These are phyloP conservation scores for Sparidentex hasta DNA, from an alignment of 2,797 vertebrate genomes.

Conservation along the genomic window DNA sequence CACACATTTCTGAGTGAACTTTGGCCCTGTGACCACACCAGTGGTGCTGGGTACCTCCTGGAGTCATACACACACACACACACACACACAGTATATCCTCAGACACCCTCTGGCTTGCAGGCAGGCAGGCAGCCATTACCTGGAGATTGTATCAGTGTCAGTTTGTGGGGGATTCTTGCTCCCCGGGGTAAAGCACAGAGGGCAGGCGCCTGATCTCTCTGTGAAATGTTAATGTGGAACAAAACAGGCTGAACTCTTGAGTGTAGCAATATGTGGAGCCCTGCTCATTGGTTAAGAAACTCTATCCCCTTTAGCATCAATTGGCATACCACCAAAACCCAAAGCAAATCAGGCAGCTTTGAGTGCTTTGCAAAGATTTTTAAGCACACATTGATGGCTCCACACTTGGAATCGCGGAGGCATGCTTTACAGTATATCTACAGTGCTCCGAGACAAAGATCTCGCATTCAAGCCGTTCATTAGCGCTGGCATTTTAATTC, in stretches of 20 bases:
- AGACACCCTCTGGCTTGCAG: slow-evolving; percentile 74
- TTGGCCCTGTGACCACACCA: slow-evolving; percentile 83
- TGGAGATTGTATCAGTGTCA: slow-evolving; percentile 86
- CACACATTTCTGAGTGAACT: slow-evolving; percentile 87
- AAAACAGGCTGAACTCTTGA: slow-evolving; percentile 73
- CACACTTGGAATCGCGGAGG: slow-evolving; percentile 57
- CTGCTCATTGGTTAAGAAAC: slow-evolving; percentile 64
- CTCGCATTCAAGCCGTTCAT: slow-evolving; percentile 68
- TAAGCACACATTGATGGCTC: slow-evolving; percentile 52
- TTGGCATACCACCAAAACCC: slow-evolving; percentile 59
- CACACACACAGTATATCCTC: slow-evolving; percentile 57
- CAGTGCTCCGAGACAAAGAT: slow-evolving; percentile 63
- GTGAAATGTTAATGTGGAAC: slow-evolving; percentile 83
- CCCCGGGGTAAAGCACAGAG: slow-evolving; percentile 77
- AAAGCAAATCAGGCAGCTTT: slow-evolving; percentile 66
- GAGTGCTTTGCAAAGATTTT: slow-evolving; percentile 64
- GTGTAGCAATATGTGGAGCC: slow-evolving; percentile 68
- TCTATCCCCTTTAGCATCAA: slow-evolving; percentile 66
- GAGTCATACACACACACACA: slow-evolving; percentile 46
- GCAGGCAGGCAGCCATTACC: slow-evolving; percentile 77
- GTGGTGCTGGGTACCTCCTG: slow-evolving; percentile 77
- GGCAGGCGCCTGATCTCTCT: slow-evolving; percentile 80
- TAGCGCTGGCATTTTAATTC: slow-evolving; percentile 74
- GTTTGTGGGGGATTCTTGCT: slow-evolving; percentile 77
- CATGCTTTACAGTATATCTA: slow-evolving; percentile 72